Evolutionary conservation across 1,140 invertebrate species (phyloP).

Genomic region (Paramacrobiotus metropolitanus): DNA sequence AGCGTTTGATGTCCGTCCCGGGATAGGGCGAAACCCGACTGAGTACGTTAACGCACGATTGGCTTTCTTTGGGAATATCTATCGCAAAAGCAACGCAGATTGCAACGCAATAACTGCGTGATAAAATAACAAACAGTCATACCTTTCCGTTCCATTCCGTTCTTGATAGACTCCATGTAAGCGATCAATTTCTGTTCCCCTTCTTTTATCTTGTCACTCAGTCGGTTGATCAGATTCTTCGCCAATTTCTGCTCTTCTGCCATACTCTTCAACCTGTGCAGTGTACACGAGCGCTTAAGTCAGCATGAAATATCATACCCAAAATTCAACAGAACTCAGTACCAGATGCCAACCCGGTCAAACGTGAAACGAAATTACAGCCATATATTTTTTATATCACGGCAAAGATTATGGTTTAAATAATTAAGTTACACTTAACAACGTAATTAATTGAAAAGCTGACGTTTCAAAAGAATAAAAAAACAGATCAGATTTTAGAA

Average conservation of each 20-base stretch:
- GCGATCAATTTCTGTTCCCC: background rate
- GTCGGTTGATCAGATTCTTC: background rate
- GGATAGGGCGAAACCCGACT: conserved; percentile 24
- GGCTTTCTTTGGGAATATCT: background rate
- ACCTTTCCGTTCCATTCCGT: background rate
- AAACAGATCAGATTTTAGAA: too few relatives aligned
- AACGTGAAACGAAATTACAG: too few relatives aligned
- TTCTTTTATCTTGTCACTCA: background rate
- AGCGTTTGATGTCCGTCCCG: conserved; percentile 22
- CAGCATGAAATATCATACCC: too few relatives aligned
- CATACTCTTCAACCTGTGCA: background rate
- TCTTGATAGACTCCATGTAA: background rate
- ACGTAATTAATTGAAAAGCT: too few relatives aligned
- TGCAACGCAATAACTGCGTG: background rate
- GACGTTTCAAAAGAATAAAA: too few relatives aligned
- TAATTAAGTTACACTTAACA: too few relatives aligned
- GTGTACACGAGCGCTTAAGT: too few relatives aligned
- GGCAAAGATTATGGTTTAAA: too few relatives aligned
- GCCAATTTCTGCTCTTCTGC: background rate
- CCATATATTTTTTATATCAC: too few relatives aligned
- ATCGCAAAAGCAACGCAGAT: background rate
- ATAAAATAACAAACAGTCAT: background rate
- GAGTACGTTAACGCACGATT: conserved; percentile 21
- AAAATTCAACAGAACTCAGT: too few relatives aligned
- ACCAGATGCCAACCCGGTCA: too few relatives aligned